A percentile compares a stretch with the other conserved stretches of the same genome.
Evolutionary conservation across 1,140 invertebrate species (phyloP).

Genomic region (Cyrtorhinus lividipennis): DNA sequence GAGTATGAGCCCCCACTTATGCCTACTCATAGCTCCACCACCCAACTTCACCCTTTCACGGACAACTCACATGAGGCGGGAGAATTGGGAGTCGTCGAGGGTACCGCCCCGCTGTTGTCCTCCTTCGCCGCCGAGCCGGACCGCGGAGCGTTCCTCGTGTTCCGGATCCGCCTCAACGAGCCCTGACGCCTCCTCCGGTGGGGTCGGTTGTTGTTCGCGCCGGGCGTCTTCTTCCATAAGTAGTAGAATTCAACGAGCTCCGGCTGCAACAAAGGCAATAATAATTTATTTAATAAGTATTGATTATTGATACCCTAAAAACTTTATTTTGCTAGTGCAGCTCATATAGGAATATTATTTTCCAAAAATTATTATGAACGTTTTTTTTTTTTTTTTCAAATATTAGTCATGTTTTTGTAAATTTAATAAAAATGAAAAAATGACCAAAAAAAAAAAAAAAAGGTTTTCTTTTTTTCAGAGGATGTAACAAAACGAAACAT

Average conservation of each 20-base stretch:
- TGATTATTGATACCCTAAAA: no score
- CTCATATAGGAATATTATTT: constrained; percentile 5
- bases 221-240: constrained; percentile 99
- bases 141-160: constrained; percentile 48
- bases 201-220: constrained; percentile 83
- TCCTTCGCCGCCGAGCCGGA: constrained; percentile 48
- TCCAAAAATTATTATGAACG: not conserved
- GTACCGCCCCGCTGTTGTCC: constrained; percentile 27
- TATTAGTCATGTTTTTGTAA: no score
- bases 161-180: constrained; percentile 74
- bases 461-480: no score
- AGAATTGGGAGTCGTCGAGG: constrained; percentile 1
- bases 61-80: constrained; percentile 12
- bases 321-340: not conserved
- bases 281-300: not conserved
- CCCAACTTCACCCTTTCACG: no score
- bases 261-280: constrained; percentile 40
- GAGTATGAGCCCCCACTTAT: no score
- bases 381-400: constrained; percentile 4
- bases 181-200: constrained; percentile 71
- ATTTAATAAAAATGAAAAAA: no score
- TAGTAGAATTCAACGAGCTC: constrained; percentile 99
- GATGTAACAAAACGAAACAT: no score
- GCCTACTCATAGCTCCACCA: no score
- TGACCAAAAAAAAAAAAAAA: no score